phyloP scores from a whole-genome alignment of 2,888 invertebrate genomes.

The Bedellia somnulentella region DNA sequence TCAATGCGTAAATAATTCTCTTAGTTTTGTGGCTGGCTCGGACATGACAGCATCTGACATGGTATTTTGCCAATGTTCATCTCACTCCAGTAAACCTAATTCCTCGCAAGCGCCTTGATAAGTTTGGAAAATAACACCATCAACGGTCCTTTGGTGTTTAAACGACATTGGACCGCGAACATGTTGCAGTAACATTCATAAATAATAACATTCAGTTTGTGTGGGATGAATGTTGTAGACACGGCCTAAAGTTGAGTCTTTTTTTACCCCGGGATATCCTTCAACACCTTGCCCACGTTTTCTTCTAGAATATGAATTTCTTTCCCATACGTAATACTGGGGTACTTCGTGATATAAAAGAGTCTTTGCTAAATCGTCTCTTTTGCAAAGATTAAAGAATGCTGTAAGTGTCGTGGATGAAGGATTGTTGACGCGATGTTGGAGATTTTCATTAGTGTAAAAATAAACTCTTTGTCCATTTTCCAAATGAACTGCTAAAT shows the following conservation, averaged over 20 bases:
- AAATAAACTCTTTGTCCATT: conserved; percentile 21
- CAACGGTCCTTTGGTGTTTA: conserved; percentile 16
- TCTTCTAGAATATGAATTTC: conserved; percentile 12
- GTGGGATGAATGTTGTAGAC: conserved; percentile 14
- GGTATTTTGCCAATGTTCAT: conserved; percentile 16
- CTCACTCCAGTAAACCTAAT: conserved; percentile 16
- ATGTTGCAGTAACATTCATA: conserved; percentile 12
- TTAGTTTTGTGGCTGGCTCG: conserved; percentile 1
- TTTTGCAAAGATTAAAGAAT: conserved; percentile 21
- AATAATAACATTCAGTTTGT: conserved; percentile 13
- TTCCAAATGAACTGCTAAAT: conserved; percentile 15
- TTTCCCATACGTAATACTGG: conserved; percentile 14
- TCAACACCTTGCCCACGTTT: conserved; percentile 13
- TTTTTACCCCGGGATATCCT: conserved; percentile 11
- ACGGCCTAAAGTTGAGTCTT: conserved; percentile 12
- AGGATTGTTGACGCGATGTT: conserved; percentile 11
- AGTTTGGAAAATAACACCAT: conserved; percentile 14
- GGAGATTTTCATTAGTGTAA: conserved; percentile 16
- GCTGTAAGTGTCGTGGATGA: conserved; percentile 16
- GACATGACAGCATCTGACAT: conserved; percentile 13
- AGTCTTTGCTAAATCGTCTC: conserved; percentile 20
- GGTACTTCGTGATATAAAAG: conserved; percentile 19
- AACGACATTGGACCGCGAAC: conserved; percentile 11
- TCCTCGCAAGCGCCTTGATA: conserved; percentile 16
- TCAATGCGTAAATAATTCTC: conserved; percentile 5